Conservation (phyloP, 2,888 invertebrate genomes). For the Papilio gigon region DNA sequence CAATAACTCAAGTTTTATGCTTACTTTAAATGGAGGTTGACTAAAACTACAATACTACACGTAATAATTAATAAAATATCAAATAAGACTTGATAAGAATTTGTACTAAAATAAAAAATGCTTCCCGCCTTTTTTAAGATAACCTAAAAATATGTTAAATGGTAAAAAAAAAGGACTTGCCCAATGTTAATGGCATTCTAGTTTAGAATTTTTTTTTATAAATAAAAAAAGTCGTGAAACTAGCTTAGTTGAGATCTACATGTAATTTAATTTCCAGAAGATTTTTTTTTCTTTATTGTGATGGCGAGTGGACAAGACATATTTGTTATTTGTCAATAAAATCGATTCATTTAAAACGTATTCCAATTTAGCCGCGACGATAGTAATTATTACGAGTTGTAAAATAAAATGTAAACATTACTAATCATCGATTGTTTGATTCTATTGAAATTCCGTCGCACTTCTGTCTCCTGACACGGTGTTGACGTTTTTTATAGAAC, state of each 20-base stretch:
- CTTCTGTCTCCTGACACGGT: slow-evolving; percentile 13
- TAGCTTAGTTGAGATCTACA: too few relatives aligned
- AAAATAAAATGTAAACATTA: slow-evolving; percentile 23
- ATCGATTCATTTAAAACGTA: slow-evolving; percentile 3
- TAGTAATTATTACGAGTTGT: slow-evolving; percentile 11
- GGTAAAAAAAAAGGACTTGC: too few relatives aligned
- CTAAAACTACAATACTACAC: neutral
- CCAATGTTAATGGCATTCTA: too few relatives aligned
- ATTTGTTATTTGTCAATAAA: neutral
- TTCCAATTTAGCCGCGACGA: neutral
- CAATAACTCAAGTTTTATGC: neutral
- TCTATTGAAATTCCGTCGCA: slow-evolving; percentile 20
- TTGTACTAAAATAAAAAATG: too few relatives aligned
- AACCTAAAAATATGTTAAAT: too few relatives aligned
- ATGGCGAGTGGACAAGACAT: neutral
- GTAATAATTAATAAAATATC: neutral
- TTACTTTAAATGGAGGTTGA: neutral
- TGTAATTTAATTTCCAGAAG: too few relatives aligned
- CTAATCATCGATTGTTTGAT: slow-evolving; percentile 32
- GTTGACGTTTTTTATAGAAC: neutral
- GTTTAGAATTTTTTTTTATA: too few relatives aligned
- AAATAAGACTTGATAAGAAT: too few relatives aligned
- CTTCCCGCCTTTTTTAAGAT: too few relatives aligned
- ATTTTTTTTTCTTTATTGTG: neutral
- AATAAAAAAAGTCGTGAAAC: too few relatives aligned